Evolutionary conservation across 2,888 invertebrate genomes (phyloP), one percentile per base, ranked within the genome.

Genomic region (Tetranychus truncatus): DNA sequence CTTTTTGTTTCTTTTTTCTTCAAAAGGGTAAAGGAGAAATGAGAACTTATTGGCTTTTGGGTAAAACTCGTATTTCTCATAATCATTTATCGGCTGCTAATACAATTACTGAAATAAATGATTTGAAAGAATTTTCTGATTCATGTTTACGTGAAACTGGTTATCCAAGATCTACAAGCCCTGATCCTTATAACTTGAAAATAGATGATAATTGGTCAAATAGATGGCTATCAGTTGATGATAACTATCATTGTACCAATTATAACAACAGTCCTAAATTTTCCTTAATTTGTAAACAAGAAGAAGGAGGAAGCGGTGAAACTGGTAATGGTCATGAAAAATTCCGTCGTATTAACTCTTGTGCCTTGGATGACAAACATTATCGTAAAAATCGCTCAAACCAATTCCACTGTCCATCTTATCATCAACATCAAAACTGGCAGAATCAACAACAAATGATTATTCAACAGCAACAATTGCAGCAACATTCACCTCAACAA

Each of bases 1-100:
- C 0, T 34, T 34, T 34, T 34, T 24, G 24, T 24, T 1, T 72
- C 45, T 18, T n/a, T n/a, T 45, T 71, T 24, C 15, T 45, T 66
- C 84, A 83, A 66, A 83, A 90, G 90, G 92, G 91, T 34, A 93
- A 93, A 84, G 93, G 92, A 55, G 87, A 89, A 81, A 91, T 92
- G 92, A 88, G 89, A 81, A 91, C 91, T 0, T 90, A 87, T 82
- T 91, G 91, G 91, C 82, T 91, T 66, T 79, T 80, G 4, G 81
- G 81, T 6, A 75, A 71, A 71, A 69, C 20, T 69, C 69, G 69
- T 11, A 18, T 24, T 69, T 69, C 69, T 24, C 18, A 69, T 69
- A 11, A 20, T 9, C 69, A 24, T 69, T 11, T 69, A 69, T 24
- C 69, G 11, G 69, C 20, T 18, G 34, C 18, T 20, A 69, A 24